Percentiles rank a stretch among this genome's conserved stretches.
phyloP scores from a whole-genome alignment of 2,113 vertebrate species.

The Calidris pugnax region DNA sequence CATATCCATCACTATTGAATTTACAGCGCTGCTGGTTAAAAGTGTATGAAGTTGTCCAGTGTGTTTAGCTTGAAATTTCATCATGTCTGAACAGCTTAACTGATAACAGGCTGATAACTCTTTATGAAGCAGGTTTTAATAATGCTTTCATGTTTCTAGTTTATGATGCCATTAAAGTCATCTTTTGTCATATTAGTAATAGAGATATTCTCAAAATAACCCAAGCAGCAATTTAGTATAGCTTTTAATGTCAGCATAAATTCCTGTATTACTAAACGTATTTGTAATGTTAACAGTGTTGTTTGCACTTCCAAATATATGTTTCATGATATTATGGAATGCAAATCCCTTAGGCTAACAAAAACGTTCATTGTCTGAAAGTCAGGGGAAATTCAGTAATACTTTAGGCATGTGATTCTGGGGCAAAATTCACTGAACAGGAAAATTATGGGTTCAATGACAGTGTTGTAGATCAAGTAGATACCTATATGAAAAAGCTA shows the following conservation, averaged over 20 bases:
- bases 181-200: slow-evolving; percentile 67
- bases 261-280: slow-evolving; percentile 55
- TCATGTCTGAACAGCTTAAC: slow-evolving; percentile 54
- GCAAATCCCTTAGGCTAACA: background rate
- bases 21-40: slow-evolving; percentile 21
- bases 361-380: background rate
- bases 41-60: background rate
- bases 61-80: slow-evolving; percentile 58
- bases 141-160: slow-evolving; percentile 65
- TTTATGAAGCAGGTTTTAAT: slow-evolving; percentile 68
- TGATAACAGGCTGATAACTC: slow-evolving; percentile 57
- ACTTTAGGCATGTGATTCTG: background rate
- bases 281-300: slow-evolving; percentile 61
- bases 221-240: slow-evolving; percentile 47
- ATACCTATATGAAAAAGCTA: background rate
- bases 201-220: slow-evolving; percentile 66
- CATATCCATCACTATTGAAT: slow-evolving; percentile 19
- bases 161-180: slow-evolving; percentile 69
- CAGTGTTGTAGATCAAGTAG: background rate
- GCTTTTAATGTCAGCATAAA: slow-evolving; percentile 73
- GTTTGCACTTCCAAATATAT: slow-evolving; percentile 53
- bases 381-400: background rate
- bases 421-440: background rate
- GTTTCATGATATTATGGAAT: slow-evolving; percentile 3
- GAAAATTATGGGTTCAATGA: background rate